phyloP scores from a whole-genome alignment of 2,797 vertebrate species.

The Cygnus olor region DNA sequence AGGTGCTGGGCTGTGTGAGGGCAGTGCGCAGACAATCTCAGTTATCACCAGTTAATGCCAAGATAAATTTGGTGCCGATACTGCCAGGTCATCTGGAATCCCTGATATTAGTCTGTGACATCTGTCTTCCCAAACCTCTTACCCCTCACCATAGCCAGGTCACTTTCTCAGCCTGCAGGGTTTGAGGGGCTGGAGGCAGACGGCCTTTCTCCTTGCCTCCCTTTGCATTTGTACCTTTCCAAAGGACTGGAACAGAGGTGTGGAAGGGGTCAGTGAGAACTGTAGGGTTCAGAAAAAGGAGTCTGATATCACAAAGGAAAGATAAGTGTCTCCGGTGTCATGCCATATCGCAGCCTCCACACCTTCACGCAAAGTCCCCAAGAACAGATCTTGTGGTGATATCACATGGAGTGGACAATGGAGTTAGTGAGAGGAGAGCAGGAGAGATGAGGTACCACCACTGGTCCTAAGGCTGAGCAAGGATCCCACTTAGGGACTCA shows the following conservation, averaged over 20 bases:
- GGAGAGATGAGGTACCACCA: background rate
- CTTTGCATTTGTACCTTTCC: background rate
- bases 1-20: background rate
- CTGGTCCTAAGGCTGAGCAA: background rate
- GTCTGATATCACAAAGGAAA: background rate
- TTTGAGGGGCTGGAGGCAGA: background rate
- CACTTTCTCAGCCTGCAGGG: background rate
- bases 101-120: background rate
- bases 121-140: background rate
- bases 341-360: background rate
- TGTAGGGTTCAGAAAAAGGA: background rate
- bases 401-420: fast-evolving
- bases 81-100: background rate
- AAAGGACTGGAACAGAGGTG: background rate
- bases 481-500: background rate
- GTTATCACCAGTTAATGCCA: background rate
- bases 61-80: background rate
- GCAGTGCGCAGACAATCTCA: fast-evolving
- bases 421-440: background rate
- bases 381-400: background rate
- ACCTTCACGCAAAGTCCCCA: background rate
- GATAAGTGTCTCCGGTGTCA: background rate
- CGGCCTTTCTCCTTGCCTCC: background rate
- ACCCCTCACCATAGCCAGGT: background rate
- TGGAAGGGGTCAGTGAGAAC: background rate